Evolutionary conservation across 64 coral and sea anemone species (phyloP).

Genomic region (Astreopora myriophthalma): DNA sequence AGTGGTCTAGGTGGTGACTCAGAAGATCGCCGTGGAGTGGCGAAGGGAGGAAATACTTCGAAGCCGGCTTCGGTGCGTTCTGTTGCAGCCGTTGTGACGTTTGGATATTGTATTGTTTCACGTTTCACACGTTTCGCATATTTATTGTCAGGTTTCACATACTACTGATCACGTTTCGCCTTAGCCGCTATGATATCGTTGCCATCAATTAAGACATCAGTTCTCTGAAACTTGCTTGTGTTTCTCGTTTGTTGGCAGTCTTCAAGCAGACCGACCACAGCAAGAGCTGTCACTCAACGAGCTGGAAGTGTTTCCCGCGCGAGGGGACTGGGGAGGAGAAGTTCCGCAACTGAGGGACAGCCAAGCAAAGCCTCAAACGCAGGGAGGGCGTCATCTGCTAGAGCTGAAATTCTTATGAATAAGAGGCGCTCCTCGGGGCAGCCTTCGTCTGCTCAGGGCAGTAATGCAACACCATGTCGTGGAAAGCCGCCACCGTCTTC

Average conservation of each 20-base stretch:
- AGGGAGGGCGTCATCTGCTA: background rate
- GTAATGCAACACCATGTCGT: background rate
- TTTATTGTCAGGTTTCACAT: no score
- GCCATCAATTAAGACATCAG: no score
- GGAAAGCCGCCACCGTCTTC: background rate
- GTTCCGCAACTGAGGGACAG: background rate
- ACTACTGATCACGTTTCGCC: no score
- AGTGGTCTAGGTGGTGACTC: background rate
- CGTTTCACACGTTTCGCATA: no score
- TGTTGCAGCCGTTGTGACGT: background rate
- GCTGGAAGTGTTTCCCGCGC: background rate
- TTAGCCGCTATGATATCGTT: no score
- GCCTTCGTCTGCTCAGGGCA: background rate
- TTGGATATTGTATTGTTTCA: background rate
- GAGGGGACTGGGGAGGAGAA: background rate
- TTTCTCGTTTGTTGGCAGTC: background rate
- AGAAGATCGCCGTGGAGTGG: background rate
- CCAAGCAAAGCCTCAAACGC: background rate
- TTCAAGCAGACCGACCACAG: background rate
- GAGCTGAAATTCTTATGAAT: background rate
- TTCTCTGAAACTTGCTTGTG: background rate
- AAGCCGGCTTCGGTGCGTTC: background rate
- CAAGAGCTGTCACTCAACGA: background rate
- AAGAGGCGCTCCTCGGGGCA: background rate
- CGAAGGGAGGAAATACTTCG: background rate